Percentiles rank a stretch among this genome's conserved stretches.
These are phyloP conservation scores for Bradypodion ventrale DNA, from an alignment of 2,797 vertebrate species.

Conservation along the genomic window DNA sequence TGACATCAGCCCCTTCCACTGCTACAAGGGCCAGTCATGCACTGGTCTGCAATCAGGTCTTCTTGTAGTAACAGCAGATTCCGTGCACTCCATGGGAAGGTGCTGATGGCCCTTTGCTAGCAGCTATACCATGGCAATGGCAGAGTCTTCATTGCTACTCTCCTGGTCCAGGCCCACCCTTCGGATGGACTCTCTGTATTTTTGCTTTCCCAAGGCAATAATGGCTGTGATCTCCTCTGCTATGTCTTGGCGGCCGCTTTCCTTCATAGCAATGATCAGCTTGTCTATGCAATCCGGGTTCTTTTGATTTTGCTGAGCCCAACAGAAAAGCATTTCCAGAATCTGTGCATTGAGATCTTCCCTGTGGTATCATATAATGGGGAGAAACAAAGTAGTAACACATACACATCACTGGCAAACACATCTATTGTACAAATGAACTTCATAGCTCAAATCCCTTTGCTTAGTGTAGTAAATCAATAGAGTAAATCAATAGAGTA, in stretches of 20 bases:
- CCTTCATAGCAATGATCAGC: slow-evolving; percentile 83
- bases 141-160: slow-evolving; percentile 65
- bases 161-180: slow-evolving; percentile 85
- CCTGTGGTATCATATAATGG: slow-evolving; percentile 66
- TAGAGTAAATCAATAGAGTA: background rate
- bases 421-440: background rate
- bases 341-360: slow-evolving; percentile 86
- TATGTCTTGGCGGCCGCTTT: slow-evolving; percentile 87
- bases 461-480: too few relatives aligned
- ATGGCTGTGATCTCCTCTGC: slow-evolving; percentile 88
- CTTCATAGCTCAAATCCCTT: too few relatives aligned
- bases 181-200: slow-evolving; percentile 87
- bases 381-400: background rate
- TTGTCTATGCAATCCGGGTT: slow-evolving; percentile 76
- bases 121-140: slow-evolving; percentile 52
- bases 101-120: background rate
- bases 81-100: rapidly evolving
- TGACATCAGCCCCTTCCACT: rapidly evolving
- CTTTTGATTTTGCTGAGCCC: slow-evolving; percentile 84
- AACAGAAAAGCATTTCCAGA: slow-evolving; percentile 91
- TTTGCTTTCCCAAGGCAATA: slow-evolving; percentile 85
- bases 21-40: background rate
- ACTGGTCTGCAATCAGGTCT: background rate
- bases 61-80: rapidly evolving
- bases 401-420: background rate